These are phyloP conservation scores for Hyperopisus bebe DNA, from an alignment of 2,113 vertebrate species.

Conservation along the genomic window DNA sequence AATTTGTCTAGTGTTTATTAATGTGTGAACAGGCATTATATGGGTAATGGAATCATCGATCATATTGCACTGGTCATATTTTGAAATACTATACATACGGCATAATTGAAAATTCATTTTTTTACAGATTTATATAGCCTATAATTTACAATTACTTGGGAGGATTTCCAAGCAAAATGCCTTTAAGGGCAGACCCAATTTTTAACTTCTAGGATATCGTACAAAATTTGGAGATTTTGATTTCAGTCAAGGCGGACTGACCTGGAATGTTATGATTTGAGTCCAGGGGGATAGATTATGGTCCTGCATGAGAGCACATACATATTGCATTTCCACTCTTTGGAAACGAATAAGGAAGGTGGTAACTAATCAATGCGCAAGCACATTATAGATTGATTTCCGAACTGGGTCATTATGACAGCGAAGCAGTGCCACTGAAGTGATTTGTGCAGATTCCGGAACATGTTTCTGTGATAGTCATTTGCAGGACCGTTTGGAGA, in stretches of 20 bases:
- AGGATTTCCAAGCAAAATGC: not conserved
- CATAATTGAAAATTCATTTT: not conserved
- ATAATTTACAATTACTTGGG: not conserved
- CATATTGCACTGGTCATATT: not conserved
- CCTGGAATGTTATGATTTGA: not conserved
- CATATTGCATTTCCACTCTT: not conserved
- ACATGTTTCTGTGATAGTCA: constrained; percentile 39
- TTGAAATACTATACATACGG: not conserved
- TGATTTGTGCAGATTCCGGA: not conserved
- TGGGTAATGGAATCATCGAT: not conserved
- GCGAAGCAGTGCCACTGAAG: not conserved
- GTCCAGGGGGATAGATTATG: not conserved
- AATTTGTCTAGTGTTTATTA: not conserved
- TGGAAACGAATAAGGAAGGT: not conserved
- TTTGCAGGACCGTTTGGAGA: constrained; percentile 32
- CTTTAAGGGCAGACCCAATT: not conserved
- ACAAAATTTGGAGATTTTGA: not conserved
- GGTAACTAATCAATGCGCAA: not conserved
- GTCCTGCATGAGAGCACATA: not conserved
- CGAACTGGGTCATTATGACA: not conserved
- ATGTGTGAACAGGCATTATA: not conserved
- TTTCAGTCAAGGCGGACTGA: not conserved
- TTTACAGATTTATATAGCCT: not conserved
- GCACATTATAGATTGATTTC: not conserved
- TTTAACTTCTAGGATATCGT: not conserved